Evolutionary conservation across 2,797 vertebrate species (phyloP), one percentile per base, ranked within the genome.

Genomic region (Stomatorhinus walkeri): DNA sequence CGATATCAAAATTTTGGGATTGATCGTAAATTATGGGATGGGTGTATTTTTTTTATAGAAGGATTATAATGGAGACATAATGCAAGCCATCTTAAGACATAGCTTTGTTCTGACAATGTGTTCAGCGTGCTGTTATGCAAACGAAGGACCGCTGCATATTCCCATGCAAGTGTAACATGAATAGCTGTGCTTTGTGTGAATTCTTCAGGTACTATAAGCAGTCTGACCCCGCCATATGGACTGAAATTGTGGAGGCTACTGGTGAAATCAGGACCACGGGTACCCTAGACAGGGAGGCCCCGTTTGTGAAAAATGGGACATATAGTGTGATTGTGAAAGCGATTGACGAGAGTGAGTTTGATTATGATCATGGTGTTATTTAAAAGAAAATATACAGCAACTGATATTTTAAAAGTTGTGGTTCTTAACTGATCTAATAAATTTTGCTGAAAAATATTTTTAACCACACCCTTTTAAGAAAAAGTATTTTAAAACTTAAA

Each of bases 281-380:
- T 92, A 59, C 93, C 28, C 93, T 97, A 81, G 96, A 97, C 87
- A 92, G 96, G 91, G 97, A 97, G 89, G 91, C 94, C 28, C 90
- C 89, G 85, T 94, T 96, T 86, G 95, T 96, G 64, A 93, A 91
- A 90, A 91, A 94, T 7, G 92, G 93, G 87, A 93, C 94, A 32
- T 94, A 94, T 88, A 93, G 91, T 85, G 93, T 94, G 28, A 93
- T 90, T 2, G 87, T 94, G 83, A 92, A 89, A 88, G 94, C 94
- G n/a, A 91, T 94, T 16, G 93, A 94, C 48, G 43, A 79, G 22
- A 92, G 93, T 94, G 87, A 93, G 93, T 92, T 19, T 9, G 4
- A 19, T 19, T 10, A 10, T 2, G 8, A 87, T 56, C 19, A 14
- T 10, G 4, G 61, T 28, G 46, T 32, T 48, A 56, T 14, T 36